Evolutionary conservation across 1,140 invertebrate genomes (phyloP).

Genomic region (Lasioglossum baleicum): DNA sequence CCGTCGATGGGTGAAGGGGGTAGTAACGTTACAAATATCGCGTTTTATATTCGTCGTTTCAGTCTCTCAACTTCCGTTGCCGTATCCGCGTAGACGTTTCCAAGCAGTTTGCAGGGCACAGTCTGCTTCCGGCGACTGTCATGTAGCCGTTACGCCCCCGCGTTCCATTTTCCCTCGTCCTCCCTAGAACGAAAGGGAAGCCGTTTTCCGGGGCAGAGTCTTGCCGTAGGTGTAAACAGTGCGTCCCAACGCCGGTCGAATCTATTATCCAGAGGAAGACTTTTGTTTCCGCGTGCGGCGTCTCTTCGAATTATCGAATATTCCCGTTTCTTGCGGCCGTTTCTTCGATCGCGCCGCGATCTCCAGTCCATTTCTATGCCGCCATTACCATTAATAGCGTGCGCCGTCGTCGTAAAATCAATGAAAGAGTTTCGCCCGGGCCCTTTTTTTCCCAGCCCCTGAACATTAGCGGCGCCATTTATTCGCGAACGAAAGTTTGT

Average conservation of each 20-base stretch:
- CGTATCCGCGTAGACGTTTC: background rate
- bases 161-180: background rate
- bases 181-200: constrained; percentile 4
- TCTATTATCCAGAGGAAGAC: background rate
- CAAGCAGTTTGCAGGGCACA: constrained; percentile 2
- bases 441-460: background rate
- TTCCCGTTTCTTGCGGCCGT: background rate
- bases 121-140: constrained; percentile 17
- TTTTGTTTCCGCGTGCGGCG: too few species aligned
- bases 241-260: background rate
- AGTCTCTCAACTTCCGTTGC: constrained; percentile 1
- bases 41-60: constrained; percentile 45
- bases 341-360: constrained; percentile 13
- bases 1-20: constrained; percentile 2
- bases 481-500: too few species aligned
- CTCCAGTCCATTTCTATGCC: constrained; percentile 31
- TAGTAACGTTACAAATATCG: background rate
- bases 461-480: too few species aligned
- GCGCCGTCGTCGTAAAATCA: constrained; percentile 31
- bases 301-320: too few species aligned
- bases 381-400: constrained; percentile 51
- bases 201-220: background rate
- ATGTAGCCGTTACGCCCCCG: background rate
- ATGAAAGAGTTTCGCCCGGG: constrained; percentile 23
- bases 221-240: constrained; percentile 1